These are phyloP conservation scores for Acleris laterana DNA, from an alignment of 2,888 invertebrate genomes.

Conservation along the genomic window DNA sequence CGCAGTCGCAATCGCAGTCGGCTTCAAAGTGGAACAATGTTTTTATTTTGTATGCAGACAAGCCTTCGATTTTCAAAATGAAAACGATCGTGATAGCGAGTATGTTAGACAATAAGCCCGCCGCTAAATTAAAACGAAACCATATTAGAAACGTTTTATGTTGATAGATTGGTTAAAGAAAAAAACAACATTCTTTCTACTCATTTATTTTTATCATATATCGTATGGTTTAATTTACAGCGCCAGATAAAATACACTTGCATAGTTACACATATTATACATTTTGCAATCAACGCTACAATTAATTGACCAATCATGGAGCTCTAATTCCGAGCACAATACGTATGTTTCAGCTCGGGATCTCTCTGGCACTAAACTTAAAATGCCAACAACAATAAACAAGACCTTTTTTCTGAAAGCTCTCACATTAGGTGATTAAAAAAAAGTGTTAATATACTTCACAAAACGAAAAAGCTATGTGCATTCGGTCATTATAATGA, in stretches of 20 bases:
- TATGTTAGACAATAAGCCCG: too few species aligned
- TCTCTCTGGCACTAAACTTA: too few species aligned
- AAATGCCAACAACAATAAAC: too few species aligned
- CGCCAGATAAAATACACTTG: conserved; percentile 23
- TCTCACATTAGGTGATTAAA: too few species aligned
- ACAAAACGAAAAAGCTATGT: conserved; percentile 4
- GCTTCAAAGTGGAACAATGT: too few species aligned
- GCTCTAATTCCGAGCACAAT: conserved; percentile 14
- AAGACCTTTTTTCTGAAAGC: too few species aligned
- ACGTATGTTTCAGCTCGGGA: not conserved
- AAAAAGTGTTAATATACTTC: not conserved
- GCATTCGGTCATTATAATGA: conserved; percentile 16
- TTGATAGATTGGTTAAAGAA: not conserved
- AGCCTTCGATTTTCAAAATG: too few species aligned
- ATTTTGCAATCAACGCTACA: conserved; percentile 20
- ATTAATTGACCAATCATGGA: conserved; percentile 31
- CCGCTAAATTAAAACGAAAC: too few species aligned
- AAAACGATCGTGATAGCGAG: too few species aligned
- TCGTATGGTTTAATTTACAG: conserved; percentile 12
- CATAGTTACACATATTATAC: conserved; percentile 18
- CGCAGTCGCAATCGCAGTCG: too few species aligned
- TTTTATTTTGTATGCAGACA: too few species aligned
- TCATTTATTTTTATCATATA: conserved; percentile 19
- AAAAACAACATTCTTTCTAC: conserved; percentile 22
- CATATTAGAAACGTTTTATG: too few species aligned